phyloP scores from a whole-genome alignment of 2,113 vertebrate genomes.

The Sylvilagus bachmani region DNA sequence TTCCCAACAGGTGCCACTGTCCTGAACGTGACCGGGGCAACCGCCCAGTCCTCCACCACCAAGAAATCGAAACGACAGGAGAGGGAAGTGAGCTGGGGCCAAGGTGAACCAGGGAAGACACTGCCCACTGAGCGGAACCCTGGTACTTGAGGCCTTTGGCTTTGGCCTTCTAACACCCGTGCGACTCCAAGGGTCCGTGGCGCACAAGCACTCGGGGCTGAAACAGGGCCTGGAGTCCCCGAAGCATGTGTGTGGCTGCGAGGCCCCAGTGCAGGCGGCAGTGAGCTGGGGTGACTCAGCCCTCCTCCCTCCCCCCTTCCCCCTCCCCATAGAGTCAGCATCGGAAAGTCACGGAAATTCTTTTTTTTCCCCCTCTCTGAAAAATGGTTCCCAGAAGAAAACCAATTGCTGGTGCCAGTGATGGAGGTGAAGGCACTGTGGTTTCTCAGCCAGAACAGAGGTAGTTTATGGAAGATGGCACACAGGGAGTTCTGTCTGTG shows the following conservation, averaged over 20 bases:
- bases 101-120: not conserved
- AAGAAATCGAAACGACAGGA: not conserved
- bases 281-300: not conserved
- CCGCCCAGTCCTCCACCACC: not conserved
- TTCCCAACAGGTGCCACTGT: not conserved
- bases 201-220: not conserved
- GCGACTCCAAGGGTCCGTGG: not conserved
- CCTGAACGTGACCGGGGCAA: not conserved
- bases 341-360: not conserved
- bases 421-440: not conserved
- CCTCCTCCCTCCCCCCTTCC: not conserved
- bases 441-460: not conserved
- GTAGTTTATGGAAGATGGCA: constrained; percentile 4
- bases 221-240: not conserved
- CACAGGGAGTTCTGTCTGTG: not conserved
- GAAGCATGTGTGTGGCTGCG: not conserved
- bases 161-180: not conserved
- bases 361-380: not conserved
- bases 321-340: not conserved
- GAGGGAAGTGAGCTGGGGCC: not conserved
- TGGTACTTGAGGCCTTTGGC: not conserved
- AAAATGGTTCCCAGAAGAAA: constrained; percentile 40
- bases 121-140: not conserved
- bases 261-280: not conserved
- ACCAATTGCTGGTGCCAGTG: not conserved